phyloP scores from a whole-genome alignment of 2,113 vertebrate genomes.

The Myotis lucifugus region DNA sequence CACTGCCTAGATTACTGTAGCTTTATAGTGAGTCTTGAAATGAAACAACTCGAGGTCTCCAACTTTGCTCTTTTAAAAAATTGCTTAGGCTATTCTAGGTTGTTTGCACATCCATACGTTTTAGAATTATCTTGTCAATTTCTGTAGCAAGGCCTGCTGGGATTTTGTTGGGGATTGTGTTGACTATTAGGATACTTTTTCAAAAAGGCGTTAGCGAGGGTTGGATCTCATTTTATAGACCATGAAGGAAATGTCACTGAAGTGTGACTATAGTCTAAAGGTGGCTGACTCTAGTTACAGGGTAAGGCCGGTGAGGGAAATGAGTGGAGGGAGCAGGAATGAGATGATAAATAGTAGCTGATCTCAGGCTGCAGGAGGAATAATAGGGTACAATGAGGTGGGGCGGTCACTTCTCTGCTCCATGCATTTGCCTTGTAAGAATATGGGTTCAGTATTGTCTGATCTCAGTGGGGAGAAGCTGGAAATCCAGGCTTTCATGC shows the following conservation, averaged over 20 bases:
- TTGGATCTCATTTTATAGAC: not conserved
- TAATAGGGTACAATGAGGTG: not conserved
- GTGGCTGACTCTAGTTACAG: not conserved
- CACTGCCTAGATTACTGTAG: not conserved
- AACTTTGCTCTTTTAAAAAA: not conserved
- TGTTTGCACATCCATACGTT: not conserved
- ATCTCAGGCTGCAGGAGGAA: not conserved
- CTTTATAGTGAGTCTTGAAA: conserved; percentile 20
- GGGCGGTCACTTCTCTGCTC: not conserved
- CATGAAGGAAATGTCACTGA: not conserved
- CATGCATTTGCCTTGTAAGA: not conserved
- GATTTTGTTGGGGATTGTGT: conserved; percentile 12
- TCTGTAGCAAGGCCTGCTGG: not conserved
- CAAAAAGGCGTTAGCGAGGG: not conserved
- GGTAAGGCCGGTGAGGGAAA: not conserved
- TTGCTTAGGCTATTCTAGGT: not conserved
- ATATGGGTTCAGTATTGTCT: not conserved
- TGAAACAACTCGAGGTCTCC: not conserved
- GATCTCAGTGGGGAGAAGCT: not conserved
- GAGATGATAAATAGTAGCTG: not conserved
- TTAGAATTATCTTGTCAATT: conserved; percentile 45
- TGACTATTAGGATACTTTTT: conserved; percentile 35
- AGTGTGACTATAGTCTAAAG: not conserved
- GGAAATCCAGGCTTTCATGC: not conserved
- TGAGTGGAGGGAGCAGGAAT: not conserved